Conservation (phyloP, 2,888 invertebrate species). For the Microctonus aethiopoides region DNA sequence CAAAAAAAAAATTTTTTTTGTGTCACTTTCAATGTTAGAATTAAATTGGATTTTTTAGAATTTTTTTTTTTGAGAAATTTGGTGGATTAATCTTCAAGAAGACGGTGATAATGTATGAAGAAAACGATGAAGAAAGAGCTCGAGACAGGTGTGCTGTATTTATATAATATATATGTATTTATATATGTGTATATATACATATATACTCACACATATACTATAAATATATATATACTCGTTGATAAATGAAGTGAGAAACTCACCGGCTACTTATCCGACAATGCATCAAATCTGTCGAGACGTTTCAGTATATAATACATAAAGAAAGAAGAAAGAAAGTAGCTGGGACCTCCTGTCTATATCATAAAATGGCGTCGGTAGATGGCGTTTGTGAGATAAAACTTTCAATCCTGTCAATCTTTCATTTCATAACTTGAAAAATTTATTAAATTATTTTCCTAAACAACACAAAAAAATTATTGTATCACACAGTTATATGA, state of each 20-base stretch:
- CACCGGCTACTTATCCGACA: slow-evolving; percentile 54
- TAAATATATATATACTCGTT: slow-evolving; percentile 49
- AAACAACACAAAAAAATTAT: neutral
- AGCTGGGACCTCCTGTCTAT: neutral
- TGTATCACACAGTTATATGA: too few species aligned
- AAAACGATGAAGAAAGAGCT: neutral
- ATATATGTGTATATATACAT: neutral
- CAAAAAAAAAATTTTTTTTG: too few species aligned
- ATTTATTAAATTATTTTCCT: neutral
- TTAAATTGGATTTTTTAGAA: too few species aligned
- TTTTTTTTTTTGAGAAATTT: slow-evolving; percentile 9
- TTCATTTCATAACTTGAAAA: neutral
- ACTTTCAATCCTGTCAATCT: neutral
- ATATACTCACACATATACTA: too few species aligned
- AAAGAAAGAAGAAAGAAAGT: too few species aligned
- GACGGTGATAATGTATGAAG: slow-evolving; percentile 1
- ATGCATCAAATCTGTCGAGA: slow-evolving; percentile 55
- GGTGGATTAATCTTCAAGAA: neutral
- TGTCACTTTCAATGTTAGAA: too few species aligned
- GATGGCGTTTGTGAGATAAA: neutral
- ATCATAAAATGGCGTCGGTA: neutral
- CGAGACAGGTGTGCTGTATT: neutral
- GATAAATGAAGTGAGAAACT: slow-evolving; percentile 58
- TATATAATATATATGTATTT: neutral
- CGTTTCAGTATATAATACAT: neutral